A percentile compares a stretch with the other conserved stretches of the same genome.
Evolutionary conservation across 2,797 vertebrate genomes (phyloP).

Genomic region (Mus spretus): DNA sequence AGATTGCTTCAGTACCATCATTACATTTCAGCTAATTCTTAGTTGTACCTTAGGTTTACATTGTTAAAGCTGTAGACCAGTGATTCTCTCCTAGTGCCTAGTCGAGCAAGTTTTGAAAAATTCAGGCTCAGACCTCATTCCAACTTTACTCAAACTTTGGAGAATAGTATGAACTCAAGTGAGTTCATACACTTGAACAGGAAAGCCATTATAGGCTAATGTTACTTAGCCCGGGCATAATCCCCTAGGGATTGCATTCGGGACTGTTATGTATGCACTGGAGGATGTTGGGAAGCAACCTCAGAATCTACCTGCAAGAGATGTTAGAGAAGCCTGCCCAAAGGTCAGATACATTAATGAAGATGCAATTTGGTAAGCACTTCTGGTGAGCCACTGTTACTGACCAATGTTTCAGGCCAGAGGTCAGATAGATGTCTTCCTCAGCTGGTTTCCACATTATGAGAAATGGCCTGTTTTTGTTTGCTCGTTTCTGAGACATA

Average conservation of each 20-base stretch:
- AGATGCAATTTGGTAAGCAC: background rate
- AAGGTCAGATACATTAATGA: background rate
- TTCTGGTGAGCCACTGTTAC: background rate
- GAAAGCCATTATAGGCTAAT: background rate
- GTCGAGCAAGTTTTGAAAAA: slow-evolving; percentile 26
- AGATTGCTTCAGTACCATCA: slow-evolving; percentile 12
- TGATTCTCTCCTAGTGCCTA: slow-evolving; percentile 3
- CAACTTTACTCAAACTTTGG: background rate
- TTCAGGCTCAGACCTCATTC: background rate
- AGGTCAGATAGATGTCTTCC: background rate
- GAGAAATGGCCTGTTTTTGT: background rate
- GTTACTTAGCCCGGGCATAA: background rate
- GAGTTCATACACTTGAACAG: background rate
- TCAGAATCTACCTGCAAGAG: background rate
- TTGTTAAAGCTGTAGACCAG: background rate
- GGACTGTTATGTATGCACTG: background rate
- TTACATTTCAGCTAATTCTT: slow-evolving; percentile 2
- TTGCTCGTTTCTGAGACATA: background rate
- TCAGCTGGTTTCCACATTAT: background rate
- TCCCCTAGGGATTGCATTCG: background rate
- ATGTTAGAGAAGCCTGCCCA: background rate
- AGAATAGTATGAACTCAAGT: background rate
- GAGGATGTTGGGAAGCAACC: background rate
- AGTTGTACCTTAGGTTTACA: background rate
- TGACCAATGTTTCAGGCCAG: background rate